Percentiles rank a stretch among this genome's conserved stretches.
Conservation (phyloP, 2,888 invertebrate genomes). For the Campoplex nolae region DNA sequence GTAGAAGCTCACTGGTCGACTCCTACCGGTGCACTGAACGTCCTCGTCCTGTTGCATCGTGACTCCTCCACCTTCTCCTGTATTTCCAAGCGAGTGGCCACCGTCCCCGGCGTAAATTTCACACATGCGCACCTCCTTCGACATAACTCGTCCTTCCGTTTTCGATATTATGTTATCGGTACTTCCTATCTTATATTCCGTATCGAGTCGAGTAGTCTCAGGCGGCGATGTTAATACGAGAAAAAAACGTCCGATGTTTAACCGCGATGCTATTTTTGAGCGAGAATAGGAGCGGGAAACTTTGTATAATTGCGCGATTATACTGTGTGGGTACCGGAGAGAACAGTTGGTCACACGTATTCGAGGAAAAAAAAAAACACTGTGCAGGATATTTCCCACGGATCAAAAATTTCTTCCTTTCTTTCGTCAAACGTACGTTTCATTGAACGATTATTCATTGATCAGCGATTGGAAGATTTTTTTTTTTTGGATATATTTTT, state of each 20-base stretch:
- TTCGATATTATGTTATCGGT: constrained; percentile 39
- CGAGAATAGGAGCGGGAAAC: neutral
- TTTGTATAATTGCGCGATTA: constrained; percentile 42
- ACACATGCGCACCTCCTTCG: constrained; percentile 77
- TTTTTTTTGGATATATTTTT: neutral
- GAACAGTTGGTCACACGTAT: constrained; percentile 58
- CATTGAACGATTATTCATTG: neutral
- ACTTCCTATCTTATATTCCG: constrained; percentile 43
- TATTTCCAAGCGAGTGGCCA: constrained; percentile 61
- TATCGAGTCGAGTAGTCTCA: constrained; percentile 16
- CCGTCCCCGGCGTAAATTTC: constrained; percentile 60
- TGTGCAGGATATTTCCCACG: constrained; percentile 25
- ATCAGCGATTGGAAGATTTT: neutral
- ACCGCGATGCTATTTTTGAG: constrained; percentile 47
- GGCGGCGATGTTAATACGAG: neutral
- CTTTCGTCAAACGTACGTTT: neutral
- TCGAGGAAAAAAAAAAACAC: constrained; percentile 3
- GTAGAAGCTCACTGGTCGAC: constrained; percentile 85
- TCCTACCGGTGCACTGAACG: constrained; percentile 80
- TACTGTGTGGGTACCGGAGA: constrained; percentile 52
- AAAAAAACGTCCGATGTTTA: neutral
- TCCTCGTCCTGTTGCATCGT: constrained; percentile 78
- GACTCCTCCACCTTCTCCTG: constrained; percentile 66
- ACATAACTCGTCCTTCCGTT: constrained; percentile 73
- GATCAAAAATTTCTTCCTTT: constrained; percentile 4